Percentiles rank a stretch among this genome's conserved stretches.
Conservation (phyloP, 2,113 vertebrate species). For the Meleagris gallopavo region DNA sequence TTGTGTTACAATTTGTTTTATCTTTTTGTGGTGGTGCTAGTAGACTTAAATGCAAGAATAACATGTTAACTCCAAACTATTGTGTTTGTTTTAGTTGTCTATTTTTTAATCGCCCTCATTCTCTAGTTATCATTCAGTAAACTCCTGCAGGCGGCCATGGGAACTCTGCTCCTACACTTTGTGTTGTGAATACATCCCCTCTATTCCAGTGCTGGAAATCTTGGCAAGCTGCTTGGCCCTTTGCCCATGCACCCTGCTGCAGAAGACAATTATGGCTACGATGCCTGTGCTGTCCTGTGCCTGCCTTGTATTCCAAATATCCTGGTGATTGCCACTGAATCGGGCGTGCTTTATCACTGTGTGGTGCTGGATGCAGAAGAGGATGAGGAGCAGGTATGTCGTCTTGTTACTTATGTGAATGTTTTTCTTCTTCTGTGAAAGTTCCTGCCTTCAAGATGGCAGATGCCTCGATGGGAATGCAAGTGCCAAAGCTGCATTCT, state of each 20-base stretch:
- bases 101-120: neutral
- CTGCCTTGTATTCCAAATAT: slow-evolving; percentile 91
- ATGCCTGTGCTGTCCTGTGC: slow-evolving; percentile 94
- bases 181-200: neutral
- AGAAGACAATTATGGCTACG: slow-evolving; percentile 97
- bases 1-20: neutral
- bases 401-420: fast-evolving
- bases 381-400: slow-evolving; percentile 87
- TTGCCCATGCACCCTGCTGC: slow-evolving; percentile 96
- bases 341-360: slow-evolving; percentile 94
- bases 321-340: slow-evolving; percentile 94
- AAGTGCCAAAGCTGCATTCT: neutral
- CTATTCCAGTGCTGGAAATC: slow-evolving; percentile 62
- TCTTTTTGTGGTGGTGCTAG: neutral
- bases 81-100: too few relatives aligned
- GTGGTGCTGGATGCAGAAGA: slow-evolving; percentile 95
- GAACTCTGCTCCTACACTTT: neutral
- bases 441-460: neutral
- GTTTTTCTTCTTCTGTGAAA: neutral
- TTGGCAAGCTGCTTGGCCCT: slow-evolving; percentile 87
- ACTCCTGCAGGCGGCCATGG: fast-evolving
- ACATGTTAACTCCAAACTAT: fast-evolving
- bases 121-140: neutral
- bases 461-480: neutral
- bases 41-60: neutral